These are phyloP conservation scores for Ochotona curzoniae DNA, from an alignment of 2,113 vertebrate genomes.

Conservation along the genomic window DNA sequence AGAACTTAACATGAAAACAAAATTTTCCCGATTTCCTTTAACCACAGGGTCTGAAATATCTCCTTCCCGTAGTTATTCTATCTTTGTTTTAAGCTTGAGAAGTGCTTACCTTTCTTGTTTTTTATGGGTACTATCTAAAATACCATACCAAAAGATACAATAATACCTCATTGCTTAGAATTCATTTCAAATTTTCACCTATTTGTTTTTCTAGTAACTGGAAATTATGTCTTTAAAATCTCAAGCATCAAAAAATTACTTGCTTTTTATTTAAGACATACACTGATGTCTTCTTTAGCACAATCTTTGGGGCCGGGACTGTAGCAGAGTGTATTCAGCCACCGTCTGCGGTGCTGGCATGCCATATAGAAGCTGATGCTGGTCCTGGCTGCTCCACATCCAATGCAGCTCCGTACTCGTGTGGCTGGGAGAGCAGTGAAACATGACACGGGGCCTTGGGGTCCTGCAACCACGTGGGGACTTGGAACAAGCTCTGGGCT, in stretches of 20 bases:
- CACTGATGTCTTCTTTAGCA: no score
- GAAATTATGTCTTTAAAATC: background rate
- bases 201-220: constrained; percentile 13
- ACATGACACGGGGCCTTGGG: no score
- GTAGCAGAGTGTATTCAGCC: no score
- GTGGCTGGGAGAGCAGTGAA: no score
- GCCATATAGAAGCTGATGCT: no score
- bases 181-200: constrained; percentile 14
- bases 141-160: background rate
- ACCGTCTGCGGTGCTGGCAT: no score
- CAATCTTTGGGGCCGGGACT: no score
- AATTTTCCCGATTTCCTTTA: constrained; percentile 26
- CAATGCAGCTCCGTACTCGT: no score
- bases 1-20: background rate
- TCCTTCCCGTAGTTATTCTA: background rate
- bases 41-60: background rate
- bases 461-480: no score
- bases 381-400: no score
- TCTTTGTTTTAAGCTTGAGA: constrained; percentile 11
- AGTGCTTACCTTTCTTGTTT: background rate
- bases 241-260: background rate
- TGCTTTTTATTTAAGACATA: no score
- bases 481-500: no score
- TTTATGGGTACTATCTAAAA: background rate
- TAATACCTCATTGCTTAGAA: constrained; percentile 2